Evolutionary conservation across 1,140 invertebrate genomes (phyloP).

Genomic region (Drosophila kanapiae): DNA sequence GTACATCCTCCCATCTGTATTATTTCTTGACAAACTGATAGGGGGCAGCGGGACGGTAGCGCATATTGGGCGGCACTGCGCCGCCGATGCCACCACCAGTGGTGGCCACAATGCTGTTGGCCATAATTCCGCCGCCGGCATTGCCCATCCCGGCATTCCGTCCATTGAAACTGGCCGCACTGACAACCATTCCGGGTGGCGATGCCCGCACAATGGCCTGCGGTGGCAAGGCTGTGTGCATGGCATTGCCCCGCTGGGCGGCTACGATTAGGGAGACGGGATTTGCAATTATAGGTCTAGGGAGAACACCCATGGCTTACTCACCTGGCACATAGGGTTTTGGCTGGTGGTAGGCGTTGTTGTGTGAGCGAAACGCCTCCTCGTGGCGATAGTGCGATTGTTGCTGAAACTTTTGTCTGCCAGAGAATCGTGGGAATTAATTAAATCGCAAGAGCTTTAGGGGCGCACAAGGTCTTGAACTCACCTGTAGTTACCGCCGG

Average conservation of each 20-base stretch:
- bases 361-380: constrained; percentile 84
- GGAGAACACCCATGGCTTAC: neutral
- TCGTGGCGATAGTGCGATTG: constrained; percentile 84
- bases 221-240: constrained; percentile 79
- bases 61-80: constrained; percentile 65
- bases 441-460: neutral
- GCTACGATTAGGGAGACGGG: constrained; percentile 26
- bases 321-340: constrained; percentile 85
- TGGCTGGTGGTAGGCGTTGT: constrained; percentile 81
- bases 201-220: constrained; percentile 80
- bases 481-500: constrained; percentile 76
- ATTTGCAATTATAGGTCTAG: constrained; percentile 1
- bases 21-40: constrained; percentile 85
- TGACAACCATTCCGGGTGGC: constrained; percentile 76
- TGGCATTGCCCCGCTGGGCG: constrained; percentile 77
- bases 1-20: constrained; percentile 72
- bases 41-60: constrained; percentile 77
- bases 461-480: neutral
- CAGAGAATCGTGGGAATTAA: neutral
- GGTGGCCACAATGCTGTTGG: constrained; percentile 72
- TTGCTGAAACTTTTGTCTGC: constrained; percentile 82
- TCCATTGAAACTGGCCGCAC: constrained; percentile 77
- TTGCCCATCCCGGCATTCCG: constrained; percentile 71
- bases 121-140: constrained; percentile 71
- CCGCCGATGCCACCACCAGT: constrained; percentile 68